Conservation (phyloP, 2,888 invertebrate species). For the Gastracanthus pulcherrimus region DNA sequence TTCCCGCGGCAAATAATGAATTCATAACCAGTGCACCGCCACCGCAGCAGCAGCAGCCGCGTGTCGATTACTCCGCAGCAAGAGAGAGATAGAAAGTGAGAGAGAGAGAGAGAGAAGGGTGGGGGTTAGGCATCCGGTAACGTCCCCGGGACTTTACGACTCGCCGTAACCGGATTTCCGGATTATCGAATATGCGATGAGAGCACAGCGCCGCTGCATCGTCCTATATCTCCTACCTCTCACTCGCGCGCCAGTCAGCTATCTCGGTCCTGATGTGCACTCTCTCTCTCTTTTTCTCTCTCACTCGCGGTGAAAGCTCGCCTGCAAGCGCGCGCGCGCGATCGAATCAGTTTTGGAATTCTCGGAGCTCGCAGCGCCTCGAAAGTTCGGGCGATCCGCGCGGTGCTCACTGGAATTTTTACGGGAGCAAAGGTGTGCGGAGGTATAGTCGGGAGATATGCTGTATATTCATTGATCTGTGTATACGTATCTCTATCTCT, state of each 20-base stretch:
- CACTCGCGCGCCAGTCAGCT: too few species aligned
- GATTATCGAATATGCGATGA: constrained; percentile 59
- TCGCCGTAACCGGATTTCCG: constrained; percentile 62
- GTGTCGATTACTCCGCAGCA: constrained; percentile 48
- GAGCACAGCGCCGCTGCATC: not conserved
- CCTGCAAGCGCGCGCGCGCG: not conserved
- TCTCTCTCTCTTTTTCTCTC: too few species aligned
- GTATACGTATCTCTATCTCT: not conserved
- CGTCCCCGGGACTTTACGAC: constrained; percentile 60
- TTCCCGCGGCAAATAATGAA: constrained; percentile 45
- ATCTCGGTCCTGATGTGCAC: too few species aligned
- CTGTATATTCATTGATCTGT: not conserved
- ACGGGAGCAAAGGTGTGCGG: not conserved
- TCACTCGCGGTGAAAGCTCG: too few species aligned
- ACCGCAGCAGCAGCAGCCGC: not conserved
- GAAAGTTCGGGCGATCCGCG: not conserved
- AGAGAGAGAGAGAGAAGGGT: not conserved
- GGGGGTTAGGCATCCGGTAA: constrained; percentile 48
- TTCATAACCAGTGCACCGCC: constrained; percentile 51
- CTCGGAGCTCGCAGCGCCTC: not conserved
- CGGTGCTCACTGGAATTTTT: too few species aligned
- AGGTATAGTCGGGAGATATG: not conserved
- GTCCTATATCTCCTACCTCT: too few species aligned
- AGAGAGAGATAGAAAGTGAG: not conserved
- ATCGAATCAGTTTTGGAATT: constrained; percentile 45